Conservation (phyloP, 2,797 vertebrate species). For the Sardinella longiceps region DNA sequence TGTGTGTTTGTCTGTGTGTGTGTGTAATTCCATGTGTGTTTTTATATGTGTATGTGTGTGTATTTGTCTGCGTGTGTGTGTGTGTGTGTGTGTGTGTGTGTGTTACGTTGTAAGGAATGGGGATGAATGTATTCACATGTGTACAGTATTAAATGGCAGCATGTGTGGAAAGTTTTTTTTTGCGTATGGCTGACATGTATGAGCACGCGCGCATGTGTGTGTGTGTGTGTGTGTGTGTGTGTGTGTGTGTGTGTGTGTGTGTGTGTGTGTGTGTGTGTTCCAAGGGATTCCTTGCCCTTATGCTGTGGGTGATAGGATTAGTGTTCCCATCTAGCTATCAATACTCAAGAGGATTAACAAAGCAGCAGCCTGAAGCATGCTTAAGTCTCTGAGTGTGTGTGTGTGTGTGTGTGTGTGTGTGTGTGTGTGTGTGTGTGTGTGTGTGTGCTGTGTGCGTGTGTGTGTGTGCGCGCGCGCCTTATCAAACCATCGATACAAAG, state of each 20-base stretch:
- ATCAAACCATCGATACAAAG: too few relatives aligned
- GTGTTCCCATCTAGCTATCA: too few relatives aligned
- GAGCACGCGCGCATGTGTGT: neutral
- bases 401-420: neutral
- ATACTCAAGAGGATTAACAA: too few relatives aligned
- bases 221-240: neutral
- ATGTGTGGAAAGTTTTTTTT: neutral
- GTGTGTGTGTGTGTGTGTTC: neutral
- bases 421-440: neutral
- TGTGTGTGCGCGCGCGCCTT: too few relatives aligned
- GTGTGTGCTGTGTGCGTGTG: neutral
- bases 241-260: neutral
- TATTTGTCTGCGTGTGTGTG: neutral
- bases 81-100: neutral
- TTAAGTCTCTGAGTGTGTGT: neutral
- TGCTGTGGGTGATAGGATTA: too few relatives aligned
- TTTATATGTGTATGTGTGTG: neutral
- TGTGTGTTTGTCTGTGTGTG: neutral
- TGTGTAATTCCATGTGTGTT: neutral
- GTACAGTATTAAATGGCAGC: neutral
- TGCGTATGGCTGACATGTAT: neutral
- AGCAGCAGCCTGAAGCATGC: too few relatives aligned
- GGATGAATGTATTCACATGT: neutral
- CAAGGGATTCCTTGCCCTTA: too few relatives aligned
- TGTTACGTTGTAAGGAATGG: neutral